Conservation (phyloP, 1,140 invertebrate species). For the Metaphire vulgaris region DNA sequence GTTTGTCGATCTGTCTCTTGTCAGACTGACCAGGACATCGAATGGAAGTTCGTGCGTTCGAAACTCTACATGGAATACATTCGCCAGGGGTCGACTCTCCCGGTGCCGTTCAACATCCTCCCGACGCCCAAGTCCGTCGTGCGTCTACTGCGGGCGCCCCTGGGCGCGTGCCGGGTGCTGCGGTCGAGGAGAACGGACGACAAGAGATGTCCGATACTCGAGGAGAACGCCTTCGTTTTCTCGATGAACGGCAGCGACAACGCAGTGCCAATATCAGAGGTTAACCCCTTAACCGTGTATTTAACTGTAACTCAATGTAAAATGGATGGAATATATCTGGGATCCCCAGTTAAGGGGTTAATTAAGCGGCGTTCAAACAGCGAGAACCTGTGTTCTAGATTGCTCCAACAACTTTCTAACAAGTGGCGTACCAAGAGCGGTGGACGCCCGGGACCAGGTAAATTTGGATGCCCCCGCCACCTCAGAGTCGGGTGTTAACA, state of each 20-base stretch:
- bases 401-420: not conserved
- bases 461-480: no score
- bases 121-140: slow-evolving; percentile 73
- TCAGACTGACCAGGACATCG: slow-evolving; percentile 74
- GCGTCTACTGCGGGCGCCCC: slow-evolving; percentile 15
- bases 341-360: no score
- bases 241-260: not conserved
- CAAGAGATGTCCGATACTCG: not conserved
- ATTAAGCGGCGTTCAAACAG: not conserved
- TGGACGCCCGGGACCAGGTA: no score
- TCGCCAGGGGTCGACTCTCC: slow-evolving; percentile 74
- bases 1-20: not conserved
- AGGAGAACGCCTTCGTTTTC: not conserved
- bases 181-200: not conserved
- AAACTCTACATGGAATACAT: slow-evolving; percentile 90
- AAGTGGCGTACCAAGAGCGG: no score
- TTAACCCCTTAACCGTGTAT: no score
- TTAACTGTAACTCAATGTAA: no score
- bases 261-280: not conserved
- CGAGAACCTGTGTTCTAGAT: not conserved
- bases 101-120: slow-evolving; percentile 80
- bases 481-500: no score
- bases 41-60: slow-evolving; percentile 86
- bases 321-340: no score
- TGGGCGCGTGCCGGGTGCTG: not conserved